A percentile compares a stretch with the other conserved stretches of the same genome.
Evolutionary conservation across 2,113 vertebrate genomes (phyloP).

Genomic region (Brachypodius melanocephalos): DNA sequence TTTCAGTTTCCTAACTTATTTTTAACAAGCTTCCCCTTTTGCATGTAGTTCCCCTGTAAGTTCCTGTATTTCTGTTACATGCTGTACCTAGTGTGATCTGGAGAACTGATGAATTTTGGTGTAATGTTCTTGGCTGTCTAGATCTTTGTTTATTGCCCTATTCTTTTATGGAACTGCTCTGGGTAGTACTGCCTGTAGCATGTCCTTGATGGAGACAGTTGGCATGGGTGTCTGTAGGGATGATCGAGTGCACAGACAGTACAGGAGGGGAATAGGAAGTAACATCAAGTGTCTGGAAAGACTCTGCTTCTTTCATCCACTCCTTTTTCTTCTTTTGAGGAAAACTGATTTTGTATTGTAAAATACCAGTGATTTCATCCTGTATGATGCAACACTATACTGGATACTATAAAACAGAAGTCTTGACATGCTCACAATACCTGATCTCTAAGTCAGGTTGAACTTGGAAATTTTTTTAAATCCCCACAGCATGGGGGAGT

Average conservation of each 20-base stretch:
- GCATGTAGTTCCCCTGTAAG: background rate
- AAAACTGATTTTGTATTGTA: background rate
- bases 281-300: background rate
- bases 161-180: background rate
- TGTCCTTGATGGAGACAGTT: background rate
- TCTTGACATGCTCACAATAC: background rate
- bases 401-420: background rate
- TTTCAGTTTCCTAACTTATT: background rate
- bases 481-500: background rate
- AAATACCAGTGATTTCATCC: background rate
- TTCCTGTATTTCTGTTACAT: background rate
- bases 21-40: background rate
- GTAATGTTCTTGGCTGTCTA: background rate
- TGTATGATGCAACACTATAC: accelerated
- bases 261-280: background rate
- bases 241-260: accelerated
- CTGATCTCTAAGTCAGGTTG: background rate
- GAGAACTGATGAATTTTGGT: background rate
- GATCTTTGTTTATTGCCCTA: background rate
- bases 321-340: background rate
- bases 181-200: background rate
- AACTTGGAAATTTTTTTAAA: background rate
- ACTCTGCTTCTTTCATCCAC: background rate
- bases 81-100: background rate
- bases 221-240: background rate